Conservation (phyloP, 2,113 vertebrate species). For the Cephalopterus ornatus region DNA sequence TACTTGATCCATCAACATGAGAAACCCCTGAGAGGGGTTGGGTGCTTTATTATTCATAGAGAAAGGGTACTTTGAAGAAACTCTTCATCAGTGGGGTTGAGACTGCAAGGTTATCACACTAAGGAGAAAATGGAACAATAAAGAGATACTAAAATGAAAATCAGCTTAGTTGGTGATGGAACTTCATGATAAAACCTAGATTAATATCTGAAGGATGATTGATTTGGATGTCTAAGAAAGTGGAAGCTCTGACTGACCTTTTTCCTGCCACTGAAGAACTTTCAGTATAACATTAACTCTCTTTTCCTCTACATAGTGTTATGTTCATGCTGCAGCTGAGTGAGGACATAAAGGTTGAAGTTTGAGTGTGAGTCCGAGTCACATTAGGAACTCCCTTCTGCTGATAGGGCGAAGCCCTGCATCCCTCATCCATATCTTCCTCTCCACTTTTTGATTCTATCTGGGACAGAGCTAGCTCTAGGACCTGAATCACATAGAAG, state of each 20-base stretch:
- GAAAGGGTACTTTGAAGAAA: neutral
- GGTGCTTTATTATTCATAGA: neutral
- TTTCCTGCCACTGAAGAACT: neutral
- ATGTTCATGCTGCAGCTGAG: neutral
- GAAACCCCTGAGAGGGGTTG: neutral
- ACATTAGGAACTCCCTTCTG: neutral
- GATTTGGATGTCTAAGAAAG: neutral
- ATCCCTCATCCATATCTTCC: neutral
- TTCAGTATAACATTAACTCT: neutral
- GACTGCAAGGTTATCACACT: neutral
- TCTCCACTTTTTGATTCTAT: neutral
- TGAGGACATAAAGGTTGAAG: neutral
- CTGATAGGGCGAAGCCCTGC: neutral
- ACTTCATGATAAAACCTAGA: neutral
- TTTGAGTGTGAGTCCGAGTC: neutral
- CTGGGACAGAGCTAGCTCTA: neutral
- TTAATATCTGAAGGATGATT: neutral
- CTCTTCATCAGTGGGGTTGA: neutral
- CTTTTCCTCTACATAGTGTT: neutral
- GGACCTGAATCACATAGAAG: neutral
- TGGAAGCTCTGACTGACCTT: neutral
- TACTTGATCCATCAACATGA: neutral
- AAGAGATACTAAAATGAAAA: neutral
- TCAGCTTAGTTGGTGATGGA: neutral
- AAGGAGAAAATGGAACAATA: neutral